Conservation (phyloP, 2,888 invertebrate genomes). For the Cataglyphis livida region DNA sequence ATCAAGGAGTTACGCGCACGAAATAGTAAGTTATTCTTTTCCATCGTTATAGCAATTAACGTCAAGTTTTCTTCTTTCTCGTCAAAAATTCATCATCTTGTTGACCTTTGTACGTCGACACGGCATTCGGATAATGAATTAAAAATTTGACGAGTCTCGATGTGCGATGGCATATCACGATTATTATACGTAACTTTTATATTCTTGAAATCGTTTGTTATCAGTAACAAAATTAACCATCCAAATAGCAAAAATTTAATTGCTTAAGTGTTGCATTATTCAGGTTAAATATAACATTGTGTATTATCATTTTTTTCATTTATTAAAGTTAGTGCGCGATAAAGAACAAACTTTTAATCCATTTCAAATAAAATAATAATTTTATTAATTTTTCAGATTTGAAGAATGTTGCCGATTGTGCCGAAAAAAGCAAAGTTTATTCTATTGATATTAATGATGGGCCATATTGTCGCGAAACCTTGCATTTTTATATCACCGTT, state of each 20-base stretch:
- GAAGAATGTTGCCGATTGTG: not conserved
- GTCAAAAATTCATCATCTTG: conserved; percentile 18
- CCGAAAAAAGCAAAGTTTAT: conserved; percentile 40
- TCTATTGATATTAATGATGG: conserved; percentile 27
- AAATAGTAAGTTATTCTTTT: not conserved
- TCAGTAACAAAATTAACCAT: conserved; percentile 6
- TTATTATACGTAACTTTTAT: conserved; percentile 1
- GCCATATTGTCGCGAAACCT: conserved; percentile 33
- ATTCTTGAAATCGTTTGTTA: not conserved
- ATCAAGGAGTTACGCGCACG: conserved; percentile 1
- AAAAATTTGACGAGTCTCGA: conserved; percentile 35
- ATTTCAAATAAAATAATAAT: conserved; percentile 13
- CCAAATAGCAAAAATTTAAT: not conserved
- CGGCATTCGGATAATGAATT: conserved; percentile 38
- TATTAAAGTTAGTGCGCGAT: not conserved
- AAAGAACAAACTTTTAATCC: not conserved
- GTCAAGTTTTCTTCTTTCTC: conserved; percentile 17
- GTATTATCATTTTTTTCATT: not conserved
- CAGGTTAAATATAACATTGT: not conserved
- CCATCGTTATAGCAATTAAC: conserved; percentile 9
- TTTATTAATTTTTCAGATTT: conserved; percentile 13
- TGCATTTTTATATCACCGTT: conserved; percentile 78
- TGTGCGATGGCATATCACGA: conserved; percentile 3
- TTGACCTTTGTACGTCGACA: not conserved
- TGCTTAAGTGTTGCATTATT: not conserved